Evolutionary conservation across 2,113 vertebrate genomes (phyloP).

Genomic region (Erythrocercus mccallii): DNA sequence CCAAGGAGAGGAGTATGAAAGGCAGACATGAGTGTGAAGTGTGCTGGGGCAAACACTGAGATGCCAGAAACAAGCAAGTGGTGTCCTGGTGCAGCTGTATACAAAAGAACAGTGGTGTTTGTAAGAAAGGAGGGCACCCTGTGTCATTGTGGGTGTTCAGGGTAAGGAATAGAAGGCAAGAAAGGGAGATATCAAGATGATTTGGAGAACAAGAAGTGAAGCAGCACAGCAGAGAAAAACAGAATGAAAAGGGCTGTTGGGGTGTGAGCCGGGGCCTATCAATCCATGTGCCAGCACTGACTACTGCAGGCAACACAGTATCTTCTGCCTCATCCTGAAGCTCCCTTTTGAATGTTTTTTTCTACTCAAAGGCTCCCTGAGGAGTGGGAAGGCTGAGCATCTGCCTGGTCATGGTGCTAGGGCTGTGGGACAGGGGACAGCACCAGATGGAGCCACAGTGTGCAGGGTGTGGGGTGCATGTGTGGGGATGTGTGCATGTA

Average conservation of each 20-base stretch:
- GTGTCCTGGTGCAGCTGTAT: neutral
- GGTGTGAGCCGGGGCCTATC: neutral
- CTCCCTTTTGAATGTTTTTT: neutral
- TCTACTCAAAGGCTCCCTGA: neutral
- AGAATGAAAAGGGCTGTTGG: rapidly evolving
- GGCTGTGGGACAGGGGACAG: rapidly evolving
- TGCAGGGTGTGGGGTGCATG: neutral
- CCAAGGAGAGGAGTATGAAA: neutral
- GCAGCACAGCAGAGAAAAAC: neutral
- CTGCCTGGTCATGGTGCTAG: rapidly evolving
- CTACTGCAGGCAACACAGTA: neutral
- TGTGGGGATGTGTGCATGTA: neutral
- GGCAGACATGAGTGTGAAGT: neutral
- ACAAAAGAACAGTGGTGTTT: neutral
- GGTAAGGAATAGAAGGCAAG: neutral
- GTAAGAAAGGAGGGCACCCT: rapidly evolving
- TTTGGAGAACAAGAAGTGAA: neutral
- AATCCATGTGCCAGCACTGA: rapidly evolving
- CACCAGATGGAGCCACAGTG: rapidly evolving
- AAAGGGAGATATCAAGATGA: neutral
- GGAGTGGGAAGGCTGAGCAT: neutral
- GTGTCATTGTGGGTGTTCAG: neutral
- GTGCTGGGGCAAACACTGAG: rapidly evolving
- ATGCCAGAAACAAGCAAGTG: neutral
- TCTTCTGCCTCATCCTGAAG: neutral